Base-by-base conservation (phyloP, 2,113 vertebrate genomes). In the Urocynchramus pylzowi region DNA sequence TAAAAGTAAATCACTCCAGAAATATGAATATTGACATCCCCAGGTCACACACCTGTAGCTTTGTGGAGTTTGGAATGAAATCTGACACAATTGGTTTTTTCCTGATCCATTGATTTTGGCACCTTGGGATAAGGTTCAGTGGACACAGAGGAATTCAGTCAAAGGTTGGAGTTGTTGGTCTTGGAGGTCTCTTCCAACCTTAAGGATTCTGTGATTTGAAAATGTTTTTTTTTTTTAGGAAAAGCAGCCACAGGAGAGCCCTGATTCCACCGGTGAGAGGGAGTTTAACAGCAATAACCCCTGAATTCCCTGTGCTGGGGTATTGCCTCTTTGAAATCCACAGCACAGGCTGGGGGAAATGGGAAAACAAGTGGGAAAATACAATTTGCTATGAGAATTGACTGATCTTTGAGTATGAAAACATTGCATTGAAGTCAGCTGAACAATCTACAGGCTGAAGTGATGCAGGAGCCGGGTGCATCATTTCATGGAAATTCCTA, bases 41-140 rank as follows among this genome's bases (percentile, higher is more conserved):
- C 23, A 39, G 64, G 41, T 47, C 56, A 35, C 70, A 39, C 20
- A 9, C 1, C 26, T 75, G 23, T 9, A 12, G 45, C 78, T 87
- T 11, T 39, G 31, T 2, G 8, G 50, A 54, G 20, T 74, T 57
- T 70, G 45, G 39, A 67, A 59, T 74, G 15, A 37, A 45, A 53
- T 30, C n/a, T 60, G 16, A 21, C 37, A 0, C 0, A 1, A 6
- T 49, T 31, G n/a, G n/a, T 27, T 30, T n/a, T 42, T 12, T 6
- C 14, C 24, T 16, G 18, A 45, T 47, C 27, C 22, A 1, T 21
- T 35, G 27, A 24, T n/a, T 75, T 49, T 26, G 69, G 39, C 21
- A 39, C 45, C 41, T 82, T 53, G 53, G 61, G 21, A 18, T 17
- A 2, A 22, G 28, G 23, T 20, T 39, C 45, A 30, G 0, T 39